Percentiles rank a stretch among this genome's conserved stretches.
These are phyloP conservation scores for Xiphophorus couchianus DNA, from an alignment of 2,113 vertebrate genomes.

Conservation along the genomic window DNA sequence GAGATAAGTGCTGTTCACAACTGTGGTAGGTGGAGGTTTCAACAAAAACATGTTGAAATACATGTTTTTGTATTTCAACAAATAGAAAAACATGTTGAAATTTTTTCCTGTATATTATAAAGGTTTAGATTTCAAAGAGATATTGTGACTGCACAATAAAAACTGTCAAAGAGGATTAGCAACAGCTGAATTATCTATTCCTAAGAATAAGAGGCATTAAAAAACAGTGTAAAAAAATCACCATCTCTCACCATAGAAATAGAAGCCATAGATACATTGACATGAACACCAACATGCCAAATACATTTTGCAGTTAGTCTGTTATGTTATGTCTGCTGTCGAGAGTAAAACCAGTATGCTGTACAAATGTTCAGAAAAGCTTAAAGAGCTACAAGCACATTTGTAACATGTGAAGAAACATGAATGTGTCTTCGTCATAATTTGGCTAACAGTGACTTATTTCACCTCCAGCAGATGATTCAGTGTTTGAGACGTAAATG, in stretches of 20 bases:
- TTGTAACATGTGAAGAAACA: neutral
- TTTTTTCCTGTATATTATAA: too few species aligned
- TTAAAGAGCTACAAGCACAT: neutral
- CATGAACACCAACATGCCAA: slow-evolving; percentile 42
- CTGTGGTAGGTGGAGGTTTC: slow-evolving; percentile 50
- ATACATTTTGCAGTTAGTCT: slow-evolving; percentile 24
- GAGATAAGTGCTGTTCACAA: slow-evolving; percentile 65
- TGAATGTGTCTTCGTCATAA: slow-evolving; percentile 9
- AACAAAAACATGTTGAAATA: too few species aligned
- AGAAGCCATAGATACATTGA: slow-evolving; percentile 35
- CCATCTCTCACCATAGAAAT: slow-evolving; percentile 51
- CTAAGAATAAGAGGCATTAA: slow-evolving; percentile 5
- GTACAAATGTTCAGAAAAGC: neutral
- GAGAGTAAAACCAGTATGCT: slow-evolving; percentile 32
- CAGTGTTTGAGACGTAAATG: slow-evolving; percentile 12
- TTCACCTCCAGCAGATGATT: slow-evolving; percentile 47
- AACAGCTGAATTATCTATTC: neutral
- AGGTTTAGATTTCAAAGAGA: neutral
- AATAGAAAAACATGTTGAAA: too few species aligned
- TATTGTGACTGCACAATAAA: slow-evolving; percentile 1
- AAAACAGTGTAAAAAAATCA: slow-evolving; percentile 6
- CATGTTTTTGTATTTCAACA: too few species aligned
- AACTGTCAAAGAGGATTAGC: neutral
- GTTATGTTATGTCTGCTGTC: slow-evolving; percentile 39
- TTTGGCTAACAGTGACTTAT: slow-evolving; percentile 27